Evolutionary conservation across 1,140 invertebrate genomes (phyloP), one percentile per base, ranked within the genome.

Genomic region (Drosophila miranda): DNA sequence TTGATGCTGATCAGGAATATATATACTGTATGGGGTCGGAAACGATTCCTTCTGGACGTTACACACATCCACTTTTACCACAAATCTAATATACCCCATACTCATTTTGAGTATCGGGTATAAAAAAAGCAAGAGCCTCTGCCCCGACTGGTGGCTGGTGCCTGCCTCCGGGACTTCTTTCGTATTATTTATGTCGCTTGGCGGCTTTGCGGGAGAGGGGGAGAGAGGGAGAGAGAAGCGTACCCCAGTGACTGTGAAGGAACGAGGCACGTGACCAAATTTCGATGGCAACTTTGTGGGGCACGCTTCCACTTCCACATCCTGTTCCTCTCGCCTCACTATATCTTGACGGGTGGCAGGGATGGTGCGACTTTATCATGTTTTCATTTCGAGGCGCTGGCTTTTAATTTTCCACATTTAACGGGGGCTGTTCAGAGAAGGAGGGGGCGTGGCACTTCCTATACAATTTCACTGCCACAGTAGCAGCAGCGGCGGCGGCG

Each of bases 251-350:
- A 30, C 30, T 26, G 23, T 5, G 23, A 2, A 2, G 30, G 30
- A 8, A 30, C 30, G 68, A 21, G 64, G 73, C 78, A 82, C 79
- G 79, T 82, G 79, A 83, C 79, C 79, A 82, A 82, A 83, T 82
- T 82, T 82, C 79, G 79, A 78, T 82, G 63, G 79, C 79, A 82
- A 82, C 78, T 82, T 69, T 73, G 68, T 81, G 59, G 50, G 41
- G 21, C 30, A 60, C 28, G 34, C n/a, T 13, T 46, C 52, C 14
- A n/a, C n/a, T n/a, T 53, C 14, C 13, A 26, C 23, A 6, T 26
- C 23, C 23, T 55, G 13, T 19, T 46, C 4, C 42, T 28, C 28
- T n/a, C 34, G 5, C 8, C 23, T 16, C 13, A 13, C 11, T 23
- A 26, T 56, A 53, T 59, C 14, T 51, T 50, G 3, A 3, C 2